Conservation (phyloP, 2,888 invertebrate species). For the Galerucella pusilla region DNA sequence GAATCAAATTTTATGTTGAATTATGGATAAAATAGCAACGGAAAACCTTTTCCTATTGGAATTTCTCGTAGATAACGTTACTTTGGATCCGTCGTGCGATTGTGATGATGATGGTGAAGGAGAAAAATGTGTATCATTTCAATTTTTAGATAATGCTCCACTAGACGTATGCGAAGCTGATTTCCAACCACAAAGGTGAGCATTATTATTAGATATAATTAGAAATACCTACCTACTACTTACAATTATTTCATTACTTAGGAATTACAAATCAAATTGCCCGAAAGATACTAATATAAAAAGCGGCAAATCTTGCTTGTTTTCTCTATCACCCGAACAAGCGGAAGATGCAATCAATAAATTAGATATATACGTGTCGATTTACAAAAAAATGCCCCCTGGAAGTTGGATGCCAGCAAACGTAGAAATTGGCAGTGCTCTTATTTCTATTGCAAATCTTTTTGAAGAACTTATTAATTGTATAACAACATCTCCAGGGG, state of each 20-base stretch:
- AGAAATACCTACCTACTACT: background rate
- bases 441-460: constrained; percentile 71
- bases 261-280: constrained; percentile 23
- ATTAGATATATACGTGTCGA: constrained; percentile 70
- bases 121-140: constrained; percentile 72
- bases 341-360: constrained; percentile 67
- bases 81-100: constrained; percentile 55
- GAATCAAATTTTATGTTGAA: constrained; percentile 24
- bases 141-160: constrained; percentile 70
- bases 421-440: constrained; percentile 67
- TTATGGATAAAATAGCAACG: constrained; percentile 65
- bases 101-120: constrained; percentile 51
- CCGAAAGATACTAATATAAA: constrained; percentile 39
- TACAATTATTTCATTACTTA: background rate
- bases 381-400: constrained; percentile 72
- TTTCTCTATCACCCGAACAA: constrained; percentile 70
- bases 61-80: constrained; percentile 71
- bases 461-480: constrained; percentile 70
- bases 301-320: constrained; percentile 77
- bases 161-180: constrained; percentile 74
- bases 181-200: constrained; percentile 57
- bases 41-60: constrained; percentile 74
- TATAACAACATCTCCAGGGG: constrained; percentile 61
- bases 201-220: background rate
- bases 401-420: constrained; percentile 72